Conservation (phyloP, 35 echinoderm and acorn worm species). For the Apostichopus parvimensis region DNA sequence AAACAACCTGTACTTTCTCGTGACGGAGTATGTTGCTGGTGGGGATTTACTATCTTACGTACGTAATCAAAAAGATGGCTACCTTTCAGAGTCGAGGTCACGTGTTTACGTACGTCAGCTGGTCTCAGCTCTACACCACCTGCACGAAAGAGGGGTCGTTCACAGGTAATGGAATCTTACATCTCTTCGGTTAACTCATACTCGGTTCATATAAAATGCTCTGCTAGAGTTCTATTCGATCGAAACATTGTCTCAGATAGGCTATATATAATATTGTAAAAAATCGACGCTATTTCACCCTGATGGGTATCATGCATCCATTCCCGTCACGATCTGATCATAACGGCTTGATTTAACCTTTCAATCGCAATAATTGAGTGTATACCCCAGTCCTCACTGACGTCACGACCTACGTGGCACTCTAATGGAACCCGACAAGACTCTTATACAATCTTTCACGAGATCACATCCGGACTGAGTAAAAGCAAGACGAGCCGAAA, state of each 20-base stretch:
- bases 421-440: too few relatives aligned
- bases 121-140: constrained; percentile 90
- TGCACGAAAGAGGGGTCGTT: constrained; percentile 90
- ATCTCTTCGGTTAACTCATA: too few relatives aligned
- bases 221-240: too few relatives aligned
- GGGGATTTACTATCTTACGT: constrained; percentile 84
- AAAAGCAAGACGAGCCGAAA: background rate
- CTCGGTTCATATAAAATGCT: too few relatives aligned
- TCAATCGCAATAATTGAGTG: too few relatives aligned
- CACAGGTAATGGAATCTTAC: constrained; percentile 71
- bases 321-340: too few relatives aligned
- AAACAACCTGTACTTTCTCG: constrained; percentile 79
- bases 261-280: too few relatives aligned
- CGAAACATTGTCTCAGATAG: too few relatives aligned
- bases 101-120: constrained; percentile 88
- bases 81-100: constrained; percentile 67
- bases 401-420: background rate
- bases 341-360: too few relatives aligned
- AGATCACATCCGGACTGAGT: background rate
- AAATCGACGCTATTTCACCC: too few relatives aligned
- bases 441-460: too few relatives aligned
- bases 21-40: constrained; percentile 85
- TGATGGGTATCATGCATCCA: too few relatives aligned
- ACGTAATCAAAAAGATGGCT: constrained; percentile 72
- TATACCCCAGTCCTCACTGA: background rate